Conservation (phyloP, 2,113 vertebrate species). For the Ageneiosus marmoratus region DNA sequence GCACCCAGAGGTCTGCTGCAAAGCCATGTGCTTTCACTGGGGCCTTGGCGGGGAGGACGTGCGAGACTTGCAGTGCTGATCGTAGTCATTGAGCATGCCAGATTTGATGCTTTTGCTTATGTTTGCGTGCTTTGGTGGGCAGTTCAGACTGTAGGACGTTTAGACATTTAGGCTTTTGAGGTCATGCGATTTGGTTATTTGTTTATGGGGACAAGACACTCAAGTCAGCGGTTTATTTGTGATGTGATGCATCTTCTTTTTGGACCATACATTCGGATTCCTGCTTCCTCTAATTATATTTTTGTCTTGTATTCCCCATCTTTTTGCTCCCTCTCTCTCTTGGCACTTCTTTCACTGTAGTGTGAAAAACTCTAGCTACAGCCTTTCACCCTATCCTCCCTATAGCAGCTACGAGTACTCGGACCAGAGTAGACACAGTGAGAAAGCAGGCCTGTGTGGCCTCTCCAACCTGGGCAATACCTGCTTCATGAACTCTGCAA, state of each 20-base stretch:
- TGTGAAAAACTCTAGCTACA: constrained; percentile 98
- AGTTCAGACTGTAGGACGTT: background rate
- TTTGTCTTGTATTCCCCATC: constrained; percentile 12
- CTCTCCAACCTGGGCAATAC: constrained; percentile 98
- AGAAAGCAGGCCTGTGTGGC: constrained; percentile 92
- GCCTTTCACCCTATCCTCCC: constrained; percentile 88
- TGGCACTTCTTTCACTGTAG: constrained; percentile 70
- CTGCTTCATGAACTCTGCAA: constrained; percentile 99
- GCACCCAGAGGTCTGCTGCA: constrained; percentile 50
- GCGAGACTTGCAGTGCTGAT: background rate
- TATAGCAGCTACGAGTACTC: constrained; percentile 95
- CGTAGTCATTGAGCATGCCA: constrained; percentile 15
- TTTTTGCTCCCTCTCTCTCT: background rate
- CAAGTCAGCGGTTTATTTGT: background rate
- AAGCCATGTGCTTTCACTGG: constrained; percentile 43
- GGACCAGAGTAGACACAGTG: constrained; percentile 89
- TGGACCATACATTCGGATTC: background rate
- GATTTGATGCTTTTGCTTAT: constrained; percentile 5
- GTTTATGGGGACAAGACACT: background rate
- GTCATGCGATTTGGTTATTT: background rate
- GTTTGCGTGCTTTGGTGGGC: background rate
- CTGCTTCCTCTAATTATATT: constrained; percentile 14
- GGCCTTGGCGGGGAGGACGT: constrained; percentile 9
- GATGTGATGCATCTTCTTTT: constrained; percentile 8
- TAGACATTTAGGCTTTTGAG: background rate